These are phyloP conservation scores for Diachasma alloeum DNA, from an alignment of 1,140 invertebrate species.

Conservation along the genomic window DNA sequence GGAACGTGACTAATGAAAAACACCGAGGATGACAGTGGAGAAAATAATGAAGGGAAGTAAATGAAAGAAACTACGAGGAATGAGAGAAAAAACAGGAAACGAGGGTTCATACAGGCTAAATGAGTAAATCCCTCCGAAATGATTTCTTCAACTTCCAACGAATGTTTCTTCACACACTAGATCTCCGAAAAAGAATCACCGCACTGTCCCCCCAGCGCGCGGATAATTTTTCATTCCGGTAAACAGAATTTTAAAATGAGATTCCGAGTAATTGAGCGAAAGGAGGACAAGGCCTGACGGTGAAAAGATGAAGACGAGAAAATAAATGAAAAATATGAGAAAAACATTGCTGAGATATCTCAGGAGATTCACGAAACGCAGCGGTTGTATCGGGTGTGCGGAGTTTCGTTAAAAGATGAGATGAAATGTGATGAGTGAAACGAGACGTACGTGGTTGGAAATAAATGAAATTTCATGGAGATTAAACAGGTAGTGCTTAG, in stretches of 20 bases:
- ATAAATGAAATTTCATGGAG: no score
- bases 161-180: no score
- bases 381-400: no score
- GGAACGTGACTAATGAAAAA: conserved; percentile 13
- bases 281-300: neutral
- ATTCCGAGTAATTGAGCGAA: neutral
- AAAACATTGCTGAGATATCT: neutral
- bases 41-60: neutral
- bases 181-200: no score
- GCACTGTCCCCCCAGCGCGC: no score
- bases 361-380: neutral
- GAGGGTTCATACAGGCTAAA: neutral
- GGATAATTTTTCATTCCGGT: no score
- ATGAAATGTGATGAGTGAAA: no score
- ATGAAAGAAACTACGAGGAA: conserved; percentile 10
- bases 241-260: neutral
- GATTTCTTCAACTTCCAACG: neutral
- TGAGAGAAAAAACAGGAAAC: neutral
- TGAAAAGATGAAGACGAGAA: neutral
- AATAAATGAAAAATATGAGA: neutral
- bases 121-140: neutral
- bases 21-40: conserved; percentile 3
- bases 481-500: no score
- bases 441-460: no score
- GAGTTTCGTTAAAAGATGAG: no score